Conservation (phyloP, 2,888 invertebrate genomes). For the Tetragonula carbonaria region DNA sequence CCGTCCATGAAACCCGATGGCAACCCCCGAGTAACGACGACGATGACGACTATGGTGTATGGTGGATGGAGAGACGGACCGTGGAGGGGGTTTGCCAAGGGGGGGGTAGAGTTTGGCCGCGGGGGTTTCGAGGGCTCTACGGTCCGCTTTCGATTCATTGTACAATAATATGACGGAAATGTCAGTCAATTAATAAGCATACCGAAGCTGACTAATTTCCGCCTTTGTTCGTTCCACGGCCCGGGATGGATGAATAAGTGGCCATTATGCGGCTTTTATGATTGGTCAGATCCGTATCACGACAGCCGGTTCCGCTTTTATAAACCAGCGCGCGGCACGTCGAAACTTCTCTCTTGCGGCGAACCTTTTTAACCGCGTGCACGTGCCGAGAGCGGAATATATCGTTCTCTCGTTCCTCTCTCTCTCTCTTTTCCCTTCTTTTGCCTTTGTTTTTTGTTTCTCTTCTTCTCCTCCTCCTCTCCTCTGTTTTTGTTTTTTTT, state of each 20-base stretch:
- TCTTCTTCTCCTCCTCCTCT: neutral
- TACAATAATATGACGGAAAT: slow-evolving; percentile 83
- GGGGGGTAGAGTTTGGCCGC: slow-evolving; percentile 32
- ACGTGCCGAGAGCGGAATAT: slow-evolving; percentile 74
- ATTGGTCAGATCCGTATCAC: slow-evolving; percentile 84
- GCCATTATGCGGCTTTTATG: slow-evolving; percentile 83
- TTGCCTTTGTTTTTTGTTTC: neutral
- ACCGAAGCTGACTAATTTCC: slow-evolving; percentile 84
- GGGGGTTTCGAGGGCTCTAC: slow-evolving; percentile 69
- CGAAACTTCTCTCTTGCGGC: slow-evolving; percentile 76
- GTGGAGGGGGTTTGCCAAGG: slow-evolving; percentile 17
- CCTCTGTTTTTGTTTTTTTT: neutral
- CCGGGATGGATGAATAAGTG: slow-evolving; percentile 80
- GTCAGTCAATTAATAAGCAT: slow-evolving; percentile 84
- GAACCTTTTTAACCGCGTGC: slow-evolving; percentile 82
- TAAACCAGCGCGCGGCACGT: slow-evolving; percentile 76
- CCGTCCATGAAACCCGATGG: slow-evolving; percentile 18
- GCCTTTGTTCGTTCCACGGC: slow-evolving; percentile 77
- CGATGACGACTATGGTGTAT: slow-evolving; percentile 29
- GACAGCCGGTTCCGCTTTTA: slow-evolving; percentile 84
- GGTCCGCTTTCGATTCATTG: slow-evolving; percentile 75
- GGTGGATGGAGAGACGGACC: neutral
- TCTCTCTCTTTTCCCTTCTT: neutral
- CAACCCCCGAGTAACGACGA: slow-evolving; percentile 36
- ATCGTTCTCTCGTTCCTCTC: slow-evolving; percentile 57